Percentiles rank a stretch among this genome's conserved stretches.
These are phyloP conservation scores for Barnardius zonarius DNA, from an alignment of 2,113 vertebrate species.

Conservation along the genomic window DNA sequence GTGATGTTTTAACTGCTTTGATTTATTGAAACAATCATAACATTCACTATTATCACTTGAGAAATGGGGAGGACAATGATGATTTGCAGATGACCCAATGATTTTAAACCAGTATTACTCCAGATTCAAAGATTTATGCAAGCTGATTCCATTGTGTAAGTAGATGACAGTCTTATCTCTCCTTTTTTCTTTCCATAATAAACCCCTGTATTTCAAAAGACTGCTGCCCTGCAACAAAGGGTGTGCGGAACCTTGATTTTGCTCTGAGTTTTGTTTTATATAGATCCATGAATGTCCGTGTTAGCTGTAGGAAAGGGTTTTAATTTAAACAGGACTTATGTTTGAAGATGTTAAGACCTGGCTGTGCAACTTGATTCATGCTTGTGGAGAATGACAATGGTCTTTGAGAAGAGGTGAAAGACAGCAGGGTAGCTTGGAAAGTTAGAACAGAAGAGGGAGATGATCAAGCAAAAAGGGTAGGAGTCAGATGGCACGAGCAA, in stretches of 20 bases:
- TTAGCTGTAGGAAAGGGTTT: neutral
- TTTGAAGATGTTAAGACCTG: neutral
- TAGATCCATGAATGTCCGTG: neutral
- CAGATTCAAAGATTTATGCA: constrained; percentile 33
- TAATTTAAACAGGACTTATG: neutral
- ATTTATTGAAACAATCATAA: constrained; percentile 68
- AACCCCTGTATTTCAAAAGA: neutral
- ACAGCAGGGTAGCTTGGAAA: neutral
- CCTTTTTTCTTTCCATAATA: neutral
- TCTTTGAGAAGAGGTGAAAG: neutral
- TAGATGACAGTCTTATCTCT: neutral
- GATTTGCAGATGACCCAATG: neutral
- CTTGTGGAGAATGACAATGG: neutral
- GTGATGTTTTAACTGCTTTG: constrained; percentile 69
- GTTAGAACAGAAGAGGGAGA: neutral
- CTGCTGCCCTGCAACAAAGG: neutral
- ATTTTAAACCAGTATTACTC: neutral
- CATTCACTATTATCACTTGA: constrained; percentile 52
- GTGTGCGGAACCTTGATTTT: neutral
- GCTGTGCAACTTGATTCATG: neutral
- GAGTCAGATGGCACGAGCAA: neutral
- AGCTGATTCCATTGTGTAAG: neutral
- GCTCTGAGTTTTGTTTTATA: neutral
- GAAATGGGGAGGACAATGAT: constrained; percentile 24
- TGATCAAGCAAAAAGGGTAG: neutral